Conservation (phyloP, 2,797 vertebrate species). For the Danionella dracula region DNA sequence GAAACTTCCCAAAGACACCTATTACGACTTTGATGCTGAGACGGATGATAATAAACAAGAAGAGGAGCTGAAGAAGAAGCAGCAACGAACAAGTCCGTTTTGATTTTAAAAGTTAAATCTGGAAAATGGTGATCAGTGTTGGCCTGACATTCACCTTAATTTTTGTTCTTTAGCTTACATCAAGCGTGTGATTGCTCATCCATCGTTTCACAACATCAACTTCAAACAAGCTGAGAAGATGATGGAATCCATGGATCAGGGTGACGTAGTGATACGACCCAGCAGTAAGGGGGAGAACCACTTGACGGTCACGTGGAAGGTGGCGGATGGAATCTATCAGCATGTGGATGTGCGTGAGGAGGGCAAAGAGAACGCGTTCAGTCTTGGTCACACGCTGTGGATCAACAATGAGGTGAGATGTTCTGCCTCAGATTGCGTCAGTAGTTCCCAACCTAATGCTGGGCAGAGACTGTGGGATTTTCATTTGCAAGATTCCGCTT, state of each 20-base stretch:
- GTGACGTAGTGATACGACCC: constrained; percentile 92
- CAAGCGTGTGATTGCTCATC: constrained; percentile 96
- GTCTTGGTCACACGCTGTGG: constrained; percentile 93
- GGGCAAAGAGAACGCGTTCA: constrained; percentile 98
- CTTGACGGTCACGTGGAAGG: constrained; percentile 97
- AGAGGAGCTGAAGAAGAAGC: constrained; percentile 93
- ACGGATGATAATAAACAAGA: constrained; percentile 88
- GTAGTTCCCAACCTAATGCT: too few species aligned
- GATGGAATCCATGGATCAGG: constrained; percentile 99
- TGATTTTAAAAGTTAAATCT: too few species aligned
- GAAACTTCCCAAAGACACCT: constrained; percentile 96
- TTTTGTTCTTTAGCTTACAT: constrained; percentile 96
- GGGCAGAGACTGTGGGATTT: too few species aligned
- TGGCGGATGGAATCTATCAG: constrained; percentile 94
- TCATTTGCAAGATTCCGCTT: too few species aligned
- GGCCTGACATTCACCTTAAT: background rate
- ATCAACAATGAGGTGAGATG: constrained; percentile 86
- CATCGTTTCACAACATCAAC: constrained; percentile 98
- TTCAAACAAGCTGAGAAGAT: constrained; percentile 99
- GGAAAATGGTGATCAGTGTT: too few species aligned
- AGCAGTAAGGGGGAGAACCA: constrained; percentile 99
- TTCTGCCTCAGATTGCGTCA: too few species aligned
- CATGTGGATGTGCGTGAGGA: constrained; percentile 96
- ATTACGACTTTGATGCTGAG: constrained; percentile 96
- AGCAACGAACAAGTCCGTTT: constrained; percentile 90